Evolutionary conservation across 2,113 vertebrate species (phyloP).

Genomic region (Paradisaea rubra): DNA sequence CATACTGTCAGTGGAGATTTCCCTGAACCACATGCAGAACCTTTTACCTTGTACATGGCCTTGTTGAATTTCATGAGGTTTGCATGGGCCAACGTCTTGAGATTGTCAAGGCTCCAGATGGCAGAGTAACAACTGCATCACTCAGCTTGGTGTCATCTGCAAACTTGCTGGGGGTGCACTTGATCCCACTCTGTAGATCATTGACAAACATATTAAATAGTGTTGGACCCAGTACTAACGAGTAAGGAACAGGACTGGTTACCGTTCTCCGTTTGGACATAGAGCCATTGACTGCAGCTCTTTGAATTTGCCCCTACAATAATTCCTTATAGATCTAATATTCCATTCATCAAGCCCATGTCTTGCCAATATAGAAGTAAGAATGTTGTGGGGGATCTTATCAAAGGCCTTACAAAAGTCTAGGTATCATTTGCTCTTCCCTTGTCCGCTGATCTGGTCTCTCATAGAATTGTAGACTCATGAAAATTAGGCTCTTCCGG

Average conservation of each 20-base stretch:
- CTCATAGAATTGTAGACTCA: not conserved
- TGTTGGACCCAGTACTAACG: not conserved
- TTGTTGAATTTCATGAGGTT: not conserved
- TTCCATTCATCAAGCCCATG: not conserved
- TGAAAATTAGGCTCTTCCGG: not conserved
- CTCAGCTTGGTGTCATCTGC: not conserved
- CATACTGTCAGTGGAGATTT: not conserved
- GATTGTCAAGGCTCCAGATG: not conserved
- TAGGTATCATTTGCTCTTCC: not conserved
- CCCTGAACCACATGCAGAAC: not conserved
- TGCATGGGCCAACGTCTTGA: fast-evolving
- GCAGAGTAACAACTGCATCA: not conserved
- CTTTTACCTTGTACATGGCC: not conserved
- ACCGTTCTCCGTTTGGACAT: not conserved
- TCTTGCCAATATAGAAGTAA: not conserved
- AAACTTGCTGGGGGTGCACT: not conserved
- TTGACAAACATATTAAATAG: not conserved
- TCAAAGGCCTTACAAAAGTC: not conserved
- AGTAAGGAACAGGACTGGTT: not conserved
- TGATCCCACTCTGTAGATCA: not conserved
- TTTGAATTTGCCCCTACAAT: not conserved
- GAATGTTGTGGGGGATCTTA: not conserved
- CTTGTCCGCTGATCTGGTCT: not conserved
- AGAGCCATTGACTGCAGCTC: not conserved
- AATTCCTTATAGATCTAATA: not conserved